phyloP scores from a whole-genome alignment of 2,888 invertebrate genomes.

The Lepidocyrtoides sp. region DNA sequence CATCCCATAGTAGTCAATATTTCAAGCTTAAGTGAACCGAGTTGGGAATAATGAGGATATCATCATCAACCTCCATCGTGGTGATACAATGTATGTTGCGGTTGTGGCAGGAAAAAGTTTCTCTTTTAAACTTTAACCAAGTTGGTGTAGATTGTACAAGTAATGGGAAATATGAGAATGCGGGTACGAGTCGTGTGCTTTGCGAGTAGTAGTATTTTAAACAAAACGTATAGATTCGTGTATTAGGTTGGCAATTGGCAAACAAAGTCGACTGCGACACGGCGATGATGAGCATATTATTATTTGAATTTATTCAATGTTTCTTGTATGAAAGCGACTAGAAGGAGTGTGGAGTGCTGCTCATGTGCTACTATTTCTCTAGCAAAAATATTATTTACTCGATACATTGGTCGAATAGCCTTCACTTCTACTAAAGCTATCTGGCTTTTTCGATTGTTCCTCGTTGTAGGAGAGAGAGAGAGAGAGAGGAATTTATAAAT shows the following conservation, averaged over 20 bases:
- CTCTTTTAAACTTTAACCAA: slow-evolving; percentile 43
- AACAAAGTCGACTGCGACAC: neutral
- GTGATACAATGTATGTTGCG: slow-evolving; percentile 50
- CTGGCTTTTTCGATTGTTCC: neutral
- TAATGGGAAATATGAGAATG: no score
- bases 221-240: no score
- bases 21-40: slow-evolving; percentile 69
- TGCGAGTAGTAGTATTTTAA: no score
- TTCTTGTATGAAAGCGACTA: neutral
- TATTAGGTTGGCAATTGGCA: no score
- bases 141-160: neutral
- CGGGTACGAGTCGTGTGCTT: no score
- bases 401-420: neutral
- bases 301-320: slow-evolving; percentile 8
- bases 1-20: slow-evolving; percentile 34
- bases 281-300: slow-evolving; percentile 29
- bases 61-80: slow-evolving; percentile 51
- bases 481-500: slow-evolving; percentile 46
- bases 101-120: slow-evolving; percentile 73
- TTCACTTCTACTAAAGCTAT: neutral
- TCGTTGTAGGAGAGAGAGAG: neutral
- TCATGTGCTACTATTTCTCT: no score
- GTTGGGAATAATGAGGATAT: slow-evolving; percentile 76
- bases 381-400: no score
- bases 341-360: neutral